Base-by-base conservation (phyloP, 2,888 invertebrate genomes). In the Camptogramma bilineatum region DNA sequence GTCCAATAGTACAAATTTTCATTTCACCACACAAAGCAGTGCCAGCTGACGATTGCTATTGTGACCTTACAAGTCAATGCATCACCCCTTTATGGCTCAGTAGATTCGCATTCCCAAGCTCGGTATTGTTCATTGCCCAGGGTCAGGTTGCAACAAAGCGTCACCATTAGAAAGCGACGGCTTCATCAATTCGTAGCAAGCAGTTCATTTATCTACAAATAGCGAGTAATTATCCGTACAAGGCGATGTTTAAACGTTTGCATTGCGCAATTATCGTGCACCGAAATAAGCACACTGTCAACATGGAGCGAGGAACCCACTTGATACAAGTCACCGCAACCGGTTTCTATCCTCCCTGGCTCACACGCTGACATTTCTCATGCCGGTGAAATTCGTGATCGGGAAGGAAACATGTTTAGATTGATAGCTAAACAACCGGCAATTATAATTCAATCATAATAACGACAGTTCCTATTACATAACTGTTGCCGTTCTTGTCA, bases 341-440 rank as follows among this genome's bases (percentile, higher is more conserved):
- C 77, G 79, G 86, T 86, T 84, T 71, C 71, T 77, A 81, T 80
- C 62, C 73, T 73, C 68, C 75, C 76, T 8, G 13, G 42, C 51
- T 39, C 76, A 79, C 79, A 80, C 81, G 80, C 83, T 86, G 86
- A 86, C 86, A 86, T 87, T 87, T 86, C 84, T 78, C 86, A 85
- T 85, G 86, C 79, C 73, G 76, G 85, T 81, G 85, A 85, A 83
- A 85, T 84, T 87, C 84, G 84, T 84, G 83, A 84, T 83, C 83
- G 81, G 79, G 82, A 84, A 85, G 85, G 84, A 83, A 84, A 80
- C 81, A 69, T 68, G 76, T 76, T 77, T 68, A 79, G 80, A 79
- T 81, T 82, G 81, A 86, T 83, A 75, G 79, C 82, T 77, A 74
- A 78, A 82, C 80, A 82, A 80, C 81, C 75, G 64, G 71, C 81